Conservation (phyloP, 2,888 invertebrate genomes). For the Watsonalla cultraria region DNA sequence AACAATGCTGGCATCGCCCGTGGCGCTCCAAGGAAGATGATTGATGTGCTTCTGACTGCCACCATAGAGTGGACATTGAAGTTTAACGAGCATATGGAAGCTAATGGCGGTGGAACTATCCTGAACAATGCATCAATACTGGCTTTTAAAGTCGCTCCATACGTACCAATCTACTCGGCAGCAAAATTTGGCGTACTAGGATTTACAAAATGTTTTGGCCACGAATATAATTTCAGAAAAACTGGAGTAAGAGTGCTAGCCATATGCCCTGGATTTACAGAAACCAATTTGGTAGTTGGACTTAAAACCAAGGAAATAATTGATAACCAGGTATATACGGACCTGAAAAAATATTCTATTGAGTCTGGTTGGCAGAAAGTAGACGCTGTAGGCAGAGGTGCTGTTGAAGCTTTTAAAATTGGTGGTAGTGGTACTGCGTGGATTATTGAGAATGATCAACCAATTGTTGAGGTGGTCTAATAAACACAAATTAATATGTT, state of each 20-base stretch:
- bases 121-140: slow-evolving; percentile 65
- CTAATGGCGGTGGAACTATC: slow-evolving; percentile 74
- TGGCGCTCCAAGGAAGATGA: not conserved
- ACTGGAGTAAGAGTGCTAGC: slow-evolving; percentile 41
- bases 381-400: slow-evolving; percentile 14
- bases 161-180: slow-evolving; percentile 29
- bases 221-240: slow-evolving; percentile 45
- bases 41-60: slow-evolving; percentile 13
- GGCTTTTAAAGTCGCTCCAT: slow-evolving; percentile 14
- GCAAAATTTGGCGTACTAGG: slow-evolving; percentile 72
- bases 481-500: not conserved
- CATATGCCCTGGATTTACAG: slow-evolving; percentile 13
- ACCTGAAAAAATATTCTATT: slow-evolving; percentile 6
- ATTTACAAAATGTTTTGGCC: slow-evolving; percentile 55
- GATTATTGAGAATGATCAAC: slow-evolving; percentile 24
- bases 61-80: slow-evolving; percentile 40
- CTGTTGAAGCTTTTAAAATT: slow-evolving; percentile 25
- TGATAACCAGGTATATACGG: not conserved
- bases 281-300: slow-evolving; percentile 13
- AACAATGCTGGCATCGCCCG: slow-evolving; percentile 8
- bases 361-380: slow-evolving; percentile 33
- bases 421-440: slow-evolving; percentile 18
- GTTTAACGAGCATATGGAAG: slow-evolving; percentile 71
- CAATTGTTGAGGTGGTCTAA: slow-evolving; percentile 21
- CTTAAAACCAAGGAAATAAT: slow-evolving; percentile 9